Conservation (phyloP, 2,888 invertebrate species). For the Phymatocera aterrima region DNA sequence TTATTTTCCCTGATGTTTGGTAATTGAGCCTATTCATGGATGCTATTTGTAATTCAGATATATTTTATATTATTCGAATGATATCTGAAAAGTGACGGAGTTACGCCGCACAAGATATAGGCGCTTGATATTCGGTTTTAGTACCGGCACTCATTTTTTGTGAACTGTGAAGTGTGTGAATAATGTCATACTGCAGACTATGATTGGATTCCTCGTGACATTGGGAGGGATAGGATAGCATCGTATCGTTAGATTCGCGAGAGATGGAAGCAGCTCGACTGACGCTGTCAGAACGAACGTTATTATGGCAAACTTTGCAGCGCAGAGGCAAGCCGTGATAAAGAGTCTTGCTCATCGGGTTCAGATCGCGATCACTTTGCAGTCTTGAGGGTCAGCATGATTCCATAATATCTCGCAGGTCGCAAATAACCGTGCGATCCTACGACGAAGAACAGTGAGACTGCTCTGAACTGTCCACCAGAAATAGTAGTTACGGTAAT, state of each 20-base stretch:
- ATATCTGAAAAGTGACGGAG: no score
- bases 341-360: neutral
- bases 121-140: no score
- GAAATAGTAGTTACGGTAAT: neutral
- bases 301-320: neutral
- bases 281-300: neutral
- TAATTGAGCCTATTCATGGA: no score
- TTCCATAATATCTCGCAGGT: slow-evolving; percentile 54
- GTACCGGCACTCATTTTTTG: no score
- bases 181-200: slow-evolving; percentile 40
- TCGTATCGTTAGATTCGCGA: neutral
- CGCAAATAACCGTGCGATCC: slow-evolving; percentile 47
- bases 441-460: neutral
- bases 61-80: no score
- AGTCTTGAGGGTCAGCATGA: slow-evolving; percentile 11
- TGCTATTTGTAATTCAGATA: no score
- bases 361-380: neutral
- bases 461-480: neutral
- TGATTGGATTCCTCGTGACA: no score
- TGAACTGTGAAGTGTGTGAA: slow-evolving; percentile 50
- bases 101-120: no score
- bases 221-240: neutral
- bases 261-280: neutral
- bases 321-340: neutral
- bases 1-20: no score